Conservation (phyloP, 2,113 vertebrate species). For the Abramis brama region DNA sequence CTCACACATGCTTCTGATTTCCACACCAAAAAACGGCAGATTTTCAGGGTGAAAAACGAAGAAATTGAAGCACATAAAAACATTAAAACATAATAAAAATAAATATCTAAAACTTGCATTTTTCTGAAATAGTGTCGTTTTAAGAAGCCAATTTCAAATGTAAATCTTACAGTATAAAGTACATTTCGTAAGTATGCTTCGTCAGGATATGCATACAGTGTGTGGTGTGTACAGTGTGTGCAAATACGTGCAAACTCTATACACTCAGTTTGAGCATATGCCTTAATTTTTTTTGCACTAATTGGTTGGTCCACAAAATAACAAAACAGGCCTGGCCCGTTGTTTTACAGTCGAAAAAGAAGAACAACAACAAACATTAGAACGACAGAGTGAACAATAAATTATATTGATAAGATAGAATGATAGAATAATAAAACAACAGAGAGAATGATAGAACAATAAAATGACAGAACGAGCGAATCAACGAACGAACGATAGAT, state of each 20-base stretch:
- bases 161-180: background rate
- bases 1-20: constrained; percentile 54
- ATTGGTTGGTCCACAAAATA: background rate
- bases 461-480: background rate
- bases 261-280: background rate
- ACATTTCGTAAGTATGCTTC: background rate
- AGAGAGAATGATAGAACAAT: background rate
- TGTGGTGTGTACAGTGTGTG: background rate
- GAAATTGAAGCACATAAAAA: background rate
- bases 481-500: too few relatives aligned
- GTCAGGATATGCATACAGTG: too few relatives aligned
- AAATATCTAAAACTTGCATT: background rate
- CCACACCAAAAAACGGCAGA: background rate
- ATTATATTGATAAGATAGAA: background rate
- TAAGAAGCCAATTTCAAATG: background rate
- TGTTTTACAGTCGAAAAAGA: background rate
- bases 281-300: too few relatives aligned
- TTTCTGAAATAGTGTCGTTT: background rate
- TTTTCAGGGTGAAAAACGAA: background rate
- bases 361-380: background rate
- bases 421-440: too few relatives aligned
- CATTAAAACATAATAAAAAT: background rate
- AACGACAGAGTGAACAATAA: background rate
- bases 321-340: background rate
- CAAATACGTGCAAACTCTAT: background rate